Evolutionary conservation across 2,797 vertebrate species (phyloP), one percentile per base, ranked within the genome.

Genomic region (Tapirus indicus): DNA sequence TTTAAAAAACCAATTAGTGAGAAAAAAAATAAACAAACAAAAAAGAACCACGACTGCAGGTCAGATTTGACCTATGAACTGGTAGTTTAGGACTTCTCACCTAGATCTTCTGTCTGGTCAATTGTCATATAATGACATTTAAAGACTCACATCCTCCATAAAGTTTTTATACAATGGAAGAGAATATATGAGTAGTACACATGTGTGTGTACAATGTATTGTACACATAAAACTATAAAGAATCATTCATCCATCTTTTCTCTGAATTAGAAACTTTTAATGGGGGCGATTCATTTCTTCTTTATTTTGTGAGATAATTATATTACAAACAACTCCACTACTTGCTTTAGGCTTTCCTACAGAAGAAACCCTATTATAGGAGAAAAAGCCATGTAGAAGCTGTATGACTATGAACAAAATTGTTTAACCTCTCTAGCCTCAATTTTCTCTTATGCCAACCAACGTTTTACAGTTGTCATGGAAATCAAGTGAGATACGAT

Each of bases 281-380:
- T 86, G 60, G 44, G 66, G 79, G 17, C 52, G 8, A 94, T 66
- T 54, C 1, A 54, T 62, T 80, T 77, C 25, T 86, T 88, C 27
- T 74, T 80, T 41, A 29, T 21, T 78, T 72, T 72, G 38, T 83
- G 35, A 95, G 72, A 68, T 91, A 88, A 78, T 64, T 80, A 71
- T 82, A 52, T 41, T 38, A 23, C 82, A 54, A 86, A 74, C 14
- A 79, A 17, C 14, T 64, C 5, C 4, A 83, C 16, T 91, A 8
- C 85, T 94, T 91, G 49, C n/a, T 82, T 86, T 74, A 72, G 32
- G 38, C 25, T 84, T 94, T 96, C 54, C n/a, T 85, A 66, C 8
- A 75, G 47, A 85, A 87, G 56, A 78, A 86, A 58, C 2, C 1
- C 32, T 54, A 9, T 47, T 94, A 25, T 56, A 47, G 12, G 17